These are phyloP conservation scores for Panagrolaimus sp. DNA, from an alignment of 1,140 invertebrate genomes.

Conservation along the genomic window DNA sequence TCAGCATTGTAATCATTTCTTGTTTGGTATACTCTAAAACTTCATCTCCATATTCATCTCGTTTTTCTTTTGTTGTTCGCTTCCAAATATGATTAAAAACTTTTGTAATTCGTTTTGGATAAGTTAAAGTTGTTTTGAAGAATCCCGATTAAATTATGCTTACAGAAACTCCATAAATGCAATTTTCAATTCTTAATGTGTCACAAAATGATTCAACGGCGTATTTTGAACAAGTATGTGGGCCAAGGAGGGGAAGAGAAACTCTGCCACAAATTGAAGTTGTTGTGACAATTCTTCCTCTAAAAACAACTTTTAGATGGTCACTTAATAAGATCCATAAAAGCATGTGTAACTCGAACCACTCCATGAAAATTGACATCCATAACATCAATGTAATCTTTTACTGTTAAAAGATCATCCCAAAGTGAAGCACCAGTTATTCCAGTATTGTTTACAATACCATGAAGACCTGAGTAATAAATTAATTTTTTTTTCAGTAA, in stretches of 20 bases:
- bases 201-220: constrained; percentile 7
- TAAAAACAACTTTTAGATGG: neutral
- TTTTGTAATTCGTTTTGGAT: neutral
- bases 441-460: no score
- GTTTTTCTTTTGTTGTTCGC: neutral
- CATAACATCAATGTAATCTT: neutral
- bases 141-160: constrained; percentile 10
- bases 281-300: constrained; percentile 11
- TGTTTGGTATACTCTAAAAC: neutral
- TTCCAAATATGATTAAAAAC: neutral
- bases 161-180: neutral
- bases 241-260: neutral
- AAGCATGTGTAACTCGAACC: no score
- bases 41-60: neutral
- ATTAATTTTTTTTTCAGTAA: no score
- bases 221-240: constrained; percentile 12
- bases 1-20: neutral
- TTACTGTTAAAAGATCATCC: neutral
- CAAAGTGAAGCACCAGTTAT: neutral
- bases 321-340: neutral
- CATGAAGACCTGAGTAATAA: no score
- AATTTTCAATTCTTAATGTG: neutral
- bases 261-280: neutral
- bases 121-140: constrained; percentile 10
- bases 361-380: neutral